These are phyloP conservation scores for Lithophane semibrunnea DNA, from an alignment of 2,888 invertebrate species.

Conservation along the genomic window DNA sequence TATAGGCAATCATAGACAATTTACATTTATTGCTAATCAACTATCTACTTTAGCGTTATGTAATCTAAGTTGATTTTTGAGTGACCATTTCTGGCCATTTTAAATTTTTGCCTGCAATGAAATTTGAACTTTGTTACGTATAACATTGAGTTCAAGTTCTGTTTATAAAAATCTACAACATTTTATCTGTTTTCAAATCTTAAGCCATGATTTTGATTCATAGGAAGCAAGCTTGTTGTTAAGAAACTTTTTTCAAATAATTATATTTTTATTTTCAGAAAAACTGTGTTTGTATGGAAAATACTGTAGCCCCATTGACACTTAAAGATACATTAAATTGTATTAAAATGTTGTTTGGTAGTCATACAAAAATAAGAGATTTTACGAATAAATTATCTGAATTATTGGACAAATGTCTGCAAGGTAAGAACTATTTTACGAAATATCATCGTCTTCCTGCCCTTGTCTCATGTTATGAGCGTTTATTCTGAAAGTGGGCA, in stretches of 20 bases:
- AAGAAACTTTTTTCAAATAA: background rate
- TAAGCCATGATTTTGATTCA: too few species aligned
- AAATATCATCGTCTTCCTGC: too few species aligned
- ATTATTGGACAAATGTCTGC: constrained; percentile 50
- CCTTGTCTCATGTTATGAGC: too few species aligned
- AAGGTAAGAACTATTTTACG: constrained; percentile 53
- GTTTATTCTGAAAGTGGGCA: too few species aligned
- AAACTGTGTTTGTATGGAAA: constrained; percentile 28
- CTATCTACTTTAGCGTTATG: background rate
- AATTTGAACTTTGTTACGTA: too few species aligned
- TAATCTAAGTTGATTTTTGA: background rate
- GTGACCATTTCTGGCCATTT: too few species aligned
- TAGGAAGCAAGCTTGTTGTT: background rate
- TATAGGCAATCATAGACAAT: background rate
- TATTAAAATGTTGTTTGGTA: constrained; percentile 58
- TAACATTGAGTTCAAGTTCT: too few species aligned
- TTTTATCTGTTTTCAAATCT: too few species aligned
- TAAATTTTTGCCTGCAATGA: background rate
- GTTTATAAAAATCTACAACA: too few species aligned
- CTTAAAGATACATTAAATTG: constrained; percentile 65
- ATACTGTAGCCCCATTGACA: constrained; percentile 57
- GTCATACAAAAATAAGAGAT: constrained; percentile 48
- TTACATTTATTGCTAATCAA: background rate
- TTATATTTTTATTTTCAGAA: constrained; percentile 53
- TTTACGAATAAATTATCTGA: constrained; percentile 55